phyloP scores from a whole-genome alignment of 2,797 vertebrate species.

The Spea hammondii region DNA sequence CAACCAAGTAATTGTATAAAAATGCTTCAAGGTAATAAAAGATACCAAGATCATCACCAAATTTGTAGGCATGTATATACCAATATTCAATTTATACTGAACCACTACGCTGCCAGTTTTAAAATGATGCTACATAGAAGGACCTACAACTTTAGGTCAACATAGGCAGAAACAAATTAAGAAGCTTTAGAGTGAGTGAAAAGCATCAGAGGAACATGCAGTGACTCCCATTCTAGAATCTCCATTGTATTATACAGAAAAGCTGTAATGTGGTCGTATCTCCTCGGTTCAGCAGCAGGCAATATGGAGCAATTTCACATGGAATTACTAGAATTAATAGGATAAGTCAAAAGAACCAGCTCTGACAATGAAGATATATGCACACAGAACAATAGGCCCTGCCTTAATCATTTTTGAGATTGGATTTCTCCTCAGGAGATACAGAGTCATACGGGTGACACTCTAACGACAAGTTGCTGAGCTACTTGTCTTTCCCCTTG shows the following conservation, averaged over 20 bases:
- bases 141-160: not conserved
- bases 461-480: conserved; percentile 20
- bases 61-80: not conserved
- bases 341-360: conserved; percentile 39
- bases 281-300: conserved; percentile 15
- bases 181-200: too few species aligned
- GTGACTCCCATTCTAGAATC: too few species aligned
- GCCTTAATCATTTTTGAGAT: conserved; percentile 50
- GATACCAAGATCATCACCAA: too few species aligned
- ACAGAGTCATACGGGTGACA: not conserved
- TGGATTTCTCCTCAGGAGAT: conserved; percentile 40
- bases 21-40: too few species aligned
- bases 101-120: not conserved
- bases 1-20: too few species aligned
- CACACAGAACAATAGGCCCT: conserved; percentile 28
- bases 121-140: not conserved
- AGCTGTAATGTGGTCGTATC: not conserved
- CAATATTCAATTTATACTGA: not conserved
- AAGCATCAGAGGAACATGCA: too few species aligned
- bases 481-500: conserved; percentile 37
- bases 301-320: conserved; percentile 24
- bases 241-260: not conserved
- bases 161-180: not conserved
- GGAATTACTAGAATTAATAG: conserved; percentile 33
- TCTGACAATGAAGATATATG: conserved; percentile 40